phyloP scores from a whole-genome alignment of 2,113 vertebrate genomes.

The Sus scrofa region T2T-Sscrofa CM000827.6:56701001-56701500 shows the following conservation, averaged over 20 bases:
- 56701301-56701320: conserved; percentile 29
- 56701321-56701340: conserved; percentile 31
- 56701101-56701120: conserved; percentile 25
- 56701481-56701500: conserved; percentile 71
- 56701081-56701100: not conserved
- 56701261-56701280: conserved; percentile 4
- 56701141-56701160: too few relatives aligned
- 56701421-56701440: conserved; percentile 12
- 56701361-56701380: conserved; percentile 46
- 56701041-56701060: not conserved
- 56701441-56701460: conserved; percentile 72
- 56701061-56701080: not conserved
- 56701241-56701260: conserved; percentile 38
- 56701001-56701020: conserved; percentile 27
- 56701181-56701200: not conserved
- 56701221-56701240: not conserved
- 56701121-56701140: conserved; percentile 19
- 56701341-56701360: not conserved
- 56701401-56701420: conserved; percentile 47
- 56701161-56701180: conserved; percentile 30
- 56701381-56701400: conserved; percentile 42
- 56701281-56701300: not conserved
- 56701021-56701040: not conserved
- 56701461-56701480: conserved; percentile 67
- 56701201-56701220: not conserved